phyloP scores from a whole-genome alignment of 2,888 invertebrate genomes.

The Andrena trimmerana region DNA sequence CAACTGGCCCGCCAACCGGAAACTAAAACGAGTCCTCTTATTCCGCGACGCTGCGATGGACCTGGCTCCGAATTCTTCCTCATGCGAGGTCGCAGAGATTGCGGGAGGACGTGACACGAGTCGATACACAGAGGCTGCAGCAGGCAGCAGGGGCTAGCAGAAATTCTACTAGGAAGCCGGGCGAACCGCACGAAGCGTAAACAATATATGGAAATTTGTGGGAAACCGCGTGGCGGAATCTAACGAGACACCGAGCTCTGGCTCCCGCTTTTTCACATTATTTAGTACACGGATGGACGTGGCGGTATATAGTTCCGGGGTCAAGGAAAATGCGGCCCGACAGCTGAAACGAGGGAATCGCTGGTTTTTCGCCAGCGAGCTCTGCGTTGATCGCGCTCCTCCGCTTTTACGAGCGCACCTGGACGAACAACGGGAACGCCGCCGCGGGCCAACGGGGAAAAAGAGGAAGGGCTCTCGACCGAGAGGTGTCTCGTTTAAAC shows the following conservation, averaged over 20 bases:
- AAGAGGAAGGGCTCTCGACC: constrained; percentile 10
- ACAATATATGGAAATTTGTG: neutral
- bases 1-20: constrained; percentile 19
- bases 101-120: neutral
- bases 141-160: neutral
- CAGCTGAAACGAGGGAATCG: constrained; percentile 20
- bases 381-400: neutral
- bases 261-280: constrained; percentile 16
- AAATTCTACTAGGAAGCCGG: neutral
- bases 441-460: constrained; percentile 33
- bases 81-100: neutral
- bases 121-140: neutral
- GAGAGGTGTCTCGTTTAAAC: constrained; percentile 45
- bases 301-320: constrained; percentile 21
- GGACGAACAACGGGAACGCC: constrained; percentile 48
- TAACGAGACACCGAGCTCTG: neutral
- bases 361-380: constrained; percentile 15
- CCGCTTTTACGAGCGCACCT: constrained; percentile 33
- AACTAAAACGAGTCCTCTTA: constrained; percentile 26
- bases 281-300: neutral
- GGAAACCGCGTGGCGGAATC: neutral
- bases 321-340: constrained; percentile 42
- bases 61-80: constrained; percentile 16
- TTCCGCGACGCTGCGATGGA: constrained; percentile 6
- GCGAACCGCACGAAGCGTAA: neutral